phyloP scores from a whole-genome alignment of 2,888 invertebrate species.

The Vannuccia rotundouncinata region DNA sequence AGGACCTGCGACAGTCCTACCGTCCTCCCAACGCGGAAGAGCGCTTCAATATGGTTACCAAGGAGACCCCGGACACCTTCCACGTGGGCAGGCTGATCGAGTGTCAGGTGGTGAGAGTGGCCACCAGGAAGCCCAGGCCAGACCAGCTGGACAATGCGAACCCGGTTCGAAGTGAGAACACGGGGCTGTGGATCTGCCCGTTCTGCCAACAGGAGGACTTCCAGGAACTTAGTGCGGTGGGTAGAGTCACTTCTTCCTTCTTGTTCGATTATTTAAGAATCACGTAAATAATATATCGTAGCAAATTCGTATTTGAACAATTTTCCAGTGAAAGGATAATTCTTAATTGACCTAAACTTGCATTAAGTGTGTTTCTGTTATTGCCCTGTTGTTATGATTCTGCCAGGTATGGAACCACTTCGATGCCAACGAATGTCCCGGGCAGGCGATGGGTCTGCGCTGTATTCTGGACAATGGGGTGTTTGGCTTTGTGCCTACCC shows the following conservation, averaged over 20 bases:
- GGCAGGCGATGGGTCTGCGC: conserved; percentile 84
- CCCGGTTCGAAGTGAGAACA: conserved; percentile 85
- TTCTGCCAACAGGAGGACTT: conserved; percentile 93
- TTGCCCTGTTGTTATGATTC: no score
- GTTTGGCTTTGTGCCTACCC: conserved; percentile 87
- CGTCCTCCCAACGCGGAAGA: conserved; percentile 75
- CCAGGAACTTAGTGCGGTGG: conserved; percentile 64
- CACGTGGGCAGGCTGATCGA: conserved; percentile 72
- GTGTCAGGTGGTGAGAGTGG: conserved; percentile 63
- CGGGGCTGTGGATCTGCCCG: conserved; percentile 92
- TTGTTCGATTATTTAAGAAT: no score
- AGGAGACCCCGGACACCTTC: conserved; percentile 88
- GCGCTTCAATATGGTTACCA: conserved; percentile 85
- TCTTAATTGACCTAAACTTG: no score
- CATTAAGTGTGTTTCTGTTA: no score
- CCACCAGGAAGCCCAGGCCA: conserved; percentile 77
- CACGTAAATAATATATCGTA: no score
- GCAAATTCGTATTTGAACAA: no score
- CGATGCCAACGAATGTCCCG: conserved; percentile 84
- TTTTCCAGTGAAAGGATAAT: no score
- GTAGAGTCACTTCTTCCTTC: no score
- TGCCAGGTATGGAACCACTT: conserved; percentile 87
- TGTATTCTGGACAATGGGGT: conserved; percentile 79
- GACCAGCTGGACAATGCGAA: conserved; percentile 91
- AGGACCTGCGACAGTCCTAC: conserved; percentile 75